phyloP scores from a whole-genome alignment of 2,888 invertebrate species.

The Drosophila nr. perissopoda region DNA sequence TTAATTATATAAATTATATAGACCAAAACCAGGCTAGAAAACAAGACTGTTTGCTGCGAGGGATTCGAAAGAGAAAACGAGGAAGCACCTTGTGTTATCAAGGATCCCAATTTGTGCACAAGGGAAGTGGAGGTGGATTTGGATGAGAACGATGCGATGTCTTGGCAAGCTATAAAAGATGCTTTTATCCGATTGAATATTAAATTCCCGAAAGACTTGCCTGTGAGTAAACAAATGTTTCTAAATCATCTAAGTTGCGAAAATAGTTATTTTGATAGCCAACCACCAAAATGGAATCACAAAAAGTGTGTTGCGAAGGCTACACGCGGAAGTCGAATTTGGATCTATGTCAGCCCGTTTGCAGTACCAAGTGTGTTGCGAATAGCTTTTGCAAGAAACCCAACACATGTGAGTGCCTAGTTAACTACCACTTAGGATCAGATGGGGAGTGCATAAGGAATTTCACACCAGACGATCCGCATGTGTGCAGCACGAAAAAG shows the following conservation, averaged over 20 bases:
- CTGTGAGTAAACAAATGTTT: background rate
- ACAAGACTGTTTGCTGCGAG: too few relatives aligned
- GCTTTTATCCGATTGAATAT: constrained; percentile 21
- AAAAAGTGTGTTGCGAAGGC: constrained; percentile 39
- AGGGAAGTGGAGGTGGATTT: too few relatives aligned
- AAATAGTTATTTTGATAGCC: background rate
- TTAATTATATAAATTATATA: too few relatives aligned
- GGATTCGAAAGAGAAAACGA: too few relatives aligned
- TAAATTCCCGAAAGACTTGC: background rate
- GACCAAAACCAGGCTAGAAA: too few relatives aligned
- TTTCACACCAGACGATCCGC: constrained; percentile 7
- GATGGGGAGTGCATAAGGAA: constrained; percentile 3
- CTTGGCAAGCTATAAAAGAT: constrained; percentile 10
- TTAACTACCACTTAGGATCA: constrained; percentile 25
- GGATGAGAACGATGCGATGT: rapidly evolving
- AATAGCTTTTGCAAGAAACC: constrained; percentile 21
- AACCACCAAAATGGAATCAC: background rate
- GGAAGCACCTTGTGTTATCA: too few relatives aligned
- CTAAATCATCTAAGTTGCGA: background rate
- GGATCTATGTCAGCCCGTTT: constrained; percentile 52
- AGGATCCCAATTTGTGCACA: too few relatives aligned
- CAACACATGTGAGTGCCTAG: constrained; percentile 57
- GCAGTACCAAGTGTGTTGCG: constrained; percentile 60
- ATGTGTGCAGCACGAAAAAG: constrained; percentile 19
- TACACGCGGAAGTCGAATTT: constrained; percentile 6